Base-by-base conservation (phyloP, 2,888 invertebrate species). In the Pogonocherus hispidulus region DNA sequence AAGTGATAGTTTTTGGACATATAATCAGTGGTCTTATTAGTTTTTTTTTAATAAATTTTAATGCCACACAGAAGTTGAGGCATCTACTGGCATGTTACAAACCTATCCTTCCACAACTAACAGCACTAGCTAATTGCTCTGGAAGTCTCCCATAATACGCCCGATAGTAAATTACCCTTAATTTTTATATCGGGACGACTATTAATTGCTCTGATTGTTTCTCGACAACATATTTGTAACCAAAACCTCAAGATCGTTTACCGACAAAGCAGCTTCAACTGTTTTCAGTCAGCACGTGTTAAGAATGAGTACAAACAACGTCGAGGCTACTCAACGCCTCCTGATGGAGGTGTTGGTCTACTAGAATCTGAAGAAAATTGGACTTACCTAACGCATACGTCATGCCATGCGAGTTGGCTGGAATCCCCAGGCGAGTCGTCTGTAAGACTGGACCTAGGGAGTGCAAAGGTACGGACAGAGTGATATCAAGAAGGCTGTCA, bases 341-440 rank as follows among this genome's bases (percentile, higher is more conserved):
- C n/a, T n/a, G n/a, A 27, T 8, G 8, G 27, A 8, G 3, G 27
- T 27, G 41, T 41, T 2, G n/a, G 2, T 41, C 41, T 41, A 41
- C 41, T 16, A 41, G 14, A 41, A 66, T 22, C 37, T 37, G 35
- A 46, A 70, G 69, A 73, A 70, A 65, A 47, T 59, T 66, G 67
- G 84, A 87, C 91, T 90, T 90, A 91, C 91, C 90, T 88, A 83
- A 87, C 86, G 84, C 88, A 90, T 86, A 90, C 90, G 83, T 87
- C 88, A 83, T 89, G 90, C 90, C 90, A 90, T 84, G 89, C 88
- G 82, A 89, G 86, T 83, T 85, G 84, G 78, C 86, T 82, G 78
- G 81, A 82, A 78, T 84, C 84, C 77, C 81, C 81, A 80, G 41
- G 11, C 41, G 84, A 84, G 80, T 84, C 85, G 81, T 83, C 84